phyloP scores from a whole-genome alignment of 2,797 vertebrate genomes.

The Acrossocheilus wenchowensis region DNA sequence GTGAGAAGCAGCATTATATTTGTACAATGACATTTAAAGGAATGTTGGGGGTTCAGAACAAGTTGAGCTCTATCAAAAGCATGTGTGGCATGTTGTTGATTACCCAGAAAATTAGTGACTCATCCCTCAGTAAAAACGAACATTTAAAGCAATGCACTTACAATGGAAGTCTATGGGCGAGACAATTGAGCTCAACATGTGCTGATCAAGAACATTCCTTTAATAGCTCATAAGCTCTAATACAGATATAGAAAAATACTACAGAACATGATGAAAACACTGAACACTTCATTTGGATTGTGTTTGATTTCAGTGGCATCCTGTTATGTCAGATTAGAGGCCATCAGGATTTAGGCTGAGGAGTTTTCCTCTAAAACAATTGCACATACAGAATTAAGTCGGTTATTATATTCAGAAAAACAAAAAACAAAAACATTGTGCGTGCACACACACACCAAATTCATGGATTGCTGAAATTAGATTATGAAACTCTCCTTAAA shows the following conservation, averaged over 20 bases:
- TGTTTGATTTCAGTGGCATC: not conserved
- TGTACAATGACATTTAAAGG: not conserved
- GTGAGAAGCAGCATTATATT: conserved; percentile 16
- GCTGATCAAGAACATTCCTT: conserved; percentile 9
- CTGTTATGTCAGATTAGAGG: not conserved
- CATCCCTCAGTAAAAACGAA: not conserved
- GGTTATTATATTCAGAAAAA: not conserved
- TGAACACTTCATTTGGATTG: not conserved
- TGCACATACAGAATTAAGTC: not conserved
- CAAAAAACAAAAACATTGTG: not conserved
- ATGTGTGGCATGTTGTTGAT: not conserved
- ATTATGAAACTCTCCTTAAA: not conserved
- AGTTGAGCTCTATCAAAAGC: not conserved
- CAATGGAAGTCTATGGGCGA: not conserved
- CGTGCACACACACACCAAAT: not conserved
- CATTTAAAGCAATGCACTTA: not conserved
- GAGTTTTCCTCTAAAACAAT: not conserved
- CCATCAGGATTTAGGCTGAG: conserved; percentile 2
- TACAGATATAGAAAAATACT: not conserved
- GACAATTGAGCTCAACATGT: not conserved
- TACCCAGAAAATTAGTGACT: no score
- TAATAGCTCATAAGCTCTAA: not conserved
- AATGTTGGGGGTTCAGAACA: not conserved
- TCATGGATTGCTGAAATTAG: not conserved
- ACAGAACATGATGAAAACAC: not conserved